phyloP scores from a whole-genome alignment of 2,113 vertebrate genomes.

The Gadus macrocephalus region DNA sequence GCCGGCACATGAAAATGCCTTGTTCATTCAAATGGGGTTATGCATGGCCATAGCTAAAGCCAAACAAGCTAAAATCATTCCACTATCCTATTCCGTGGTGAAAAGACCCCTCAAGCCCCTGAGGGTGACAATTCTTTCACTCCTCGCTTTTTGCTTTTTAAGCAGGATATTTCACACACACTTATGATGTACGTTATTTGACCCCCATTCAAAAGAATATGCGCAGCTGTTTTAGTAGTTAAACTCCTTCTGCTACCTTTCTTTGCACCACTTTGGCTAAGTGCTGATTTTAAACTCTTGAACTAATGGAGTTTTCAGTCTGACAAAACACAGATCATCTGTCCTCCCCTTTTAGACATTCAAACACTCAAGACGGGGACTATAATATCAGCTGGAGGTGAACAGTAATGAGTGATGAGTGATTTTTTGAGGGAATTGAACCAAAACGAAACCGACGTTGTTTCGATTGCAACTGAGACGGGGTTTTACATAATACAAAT shows the following conservation, averaged over 20 bases:
- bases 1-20: constrained; percentile 59
- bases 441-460: constrained; percentile 12
- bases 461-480: too few species aligned
- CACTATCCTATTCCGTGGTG: constrained; percentile 13
- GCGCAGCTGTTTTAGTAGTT: constrained; percentile 23
- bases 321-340: constrained; percentile 52
- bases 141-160: constrained; percentile 23
- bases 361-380: background rate
- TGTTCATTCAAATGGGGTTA: constrained; percentile 31
- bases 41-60: background rate
- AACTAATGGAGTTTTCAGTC: constrained; percentile 35
- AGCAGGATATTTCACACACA: constrained; percentile 16
- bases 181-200: constrained; percentile 28
- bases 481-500: background rate
- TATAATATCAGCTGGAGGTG: constrained; percentile 32
- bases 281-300: constrained; percentile 22
- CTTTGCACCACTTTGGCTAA: constrained; percentile 36
- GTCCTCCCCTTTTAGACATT: constrained; percentile 25
- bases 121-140: constrained; percentile 41
- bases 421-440: background rate
- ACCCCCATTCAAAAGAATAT: constrained; percentile 49
- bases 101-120: constrained; percentile 2
- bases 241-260: too few species aligned
- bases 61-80: constrained; percentile 23
- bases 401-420: too few species aligned